Evolutionary conservation across 2,797 vertebrate genomes (phyloP).

Genomic region (Liasis olivaceus): DNA sequence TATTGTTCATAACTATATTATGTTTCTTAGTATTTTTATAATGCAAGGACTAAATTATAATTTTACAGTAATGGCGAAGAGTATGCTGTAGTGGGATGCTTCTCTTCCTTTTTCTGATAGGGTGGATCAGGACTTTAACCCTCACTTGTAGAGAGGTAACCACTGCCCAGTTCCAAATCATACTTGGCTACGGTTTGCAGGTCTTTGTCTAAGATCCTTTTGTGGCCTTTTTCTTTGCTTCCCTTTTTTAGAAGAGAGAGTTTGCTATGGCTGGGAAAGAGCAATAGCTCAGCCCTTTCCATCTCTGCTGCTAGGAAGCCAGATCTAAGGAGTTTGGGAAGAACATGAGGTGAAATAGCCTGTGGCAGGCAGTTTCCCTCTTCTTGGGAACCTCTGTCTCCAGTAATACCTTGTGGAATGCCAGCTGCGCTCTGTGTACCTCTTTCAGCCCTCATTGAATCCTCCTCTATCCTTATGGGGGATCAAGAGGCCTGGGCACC

Average conservation of each 20-base stretch:
- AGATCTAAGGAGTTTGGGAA: not conserved
- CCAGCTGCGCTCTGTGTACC: not conserved
- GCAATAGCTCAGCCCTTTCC: not conserved
- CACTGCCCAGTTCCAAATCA: not conserved
- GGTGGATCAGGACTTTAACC: not conserved
- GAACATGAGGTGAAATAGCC: not conserved
- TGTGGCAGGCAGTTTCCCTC: not conserved
- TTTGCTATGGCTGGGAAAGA: not conserved
- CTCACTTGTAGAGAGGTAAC: not conserved
- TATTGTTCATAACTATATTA: not conserved
- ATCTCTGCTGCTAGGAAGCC: not conserved
- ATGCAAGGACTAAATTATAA: not conserved
- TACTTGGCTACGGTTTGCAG: not conserved
- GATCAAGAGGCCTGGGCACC: not conserved
- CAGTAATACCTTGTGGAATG: not conserved
- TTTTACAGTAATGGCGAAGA: not conserved
- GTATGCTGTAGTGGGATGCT: not conserved
- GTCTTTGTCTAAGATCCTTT: not conserved
- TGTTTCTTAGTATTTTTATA: not conserved
- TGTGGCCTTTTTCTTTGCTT: not conserved
- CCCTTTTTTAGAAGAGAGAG: not conserved
- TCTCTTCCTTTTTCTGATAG: not conserved
- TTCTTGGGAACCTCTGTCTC: not conserved
- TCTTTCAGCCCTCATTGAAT: not conserved
- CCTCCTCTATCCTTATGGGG: not conserved